These are phyloP conservation scores for Chrysogorgia sp. DNA, from an alignment of 92 coral and sea anemone species.

Conservation along the genomic window DNA sequence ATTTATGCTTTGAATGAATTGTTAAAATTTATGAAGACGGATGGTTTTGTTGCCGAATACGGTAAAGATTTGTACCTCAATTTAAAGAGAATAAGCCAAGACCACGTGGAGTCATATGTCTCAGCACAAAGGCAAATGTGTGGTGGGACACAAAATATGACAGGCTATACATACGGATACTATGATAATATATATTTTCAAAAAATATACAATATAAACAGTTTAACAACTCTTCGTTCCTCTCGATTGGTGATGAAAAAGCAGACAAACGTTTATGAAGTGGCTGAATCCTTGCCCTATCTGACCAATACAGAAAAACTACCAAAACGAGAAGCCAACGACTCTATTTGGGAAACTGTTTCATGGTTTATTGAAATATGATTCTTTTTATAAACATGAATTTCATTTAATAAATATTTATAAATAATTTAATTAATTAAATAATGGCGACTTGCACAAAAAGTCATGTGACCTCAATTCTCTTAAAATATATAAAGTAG, in stretches of 20 bases:
- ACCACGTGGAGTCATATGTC: slow-evolving; percentile 62
- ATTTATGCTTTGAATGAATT: slow-evolving; percentile 56
- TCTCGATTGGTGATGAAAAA: slow-evolving; percentile 46
- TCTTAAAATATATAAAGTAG: too few relatives aligned
- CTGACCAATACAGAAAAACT: slow-evolving; percentile 31
- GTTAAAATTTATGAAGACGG: slow-evolving; percentile 24
- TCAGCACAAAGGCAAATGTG: slow-evolving; percentile 61
- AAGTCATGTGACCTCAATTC: too few relatives aligned
- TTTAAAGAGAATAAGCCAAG: slow-evolving; percentile 58
- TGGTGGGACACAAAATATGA: slow-evolving; percentile 66
- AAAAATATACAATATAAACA: slow-evolving; percentile 59
- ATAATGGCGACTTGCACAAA: too few relatives aligned
- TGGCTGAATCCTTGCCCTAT: slow-evolving; percentile 33
- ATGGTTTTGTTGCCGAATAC: slow-evolving; percentile 46
- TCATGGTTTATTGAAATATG: too few relatives aligned
- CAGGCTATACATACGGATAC: slow-evolving; percentile 60
- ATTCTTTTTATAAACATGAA: too few relatives aligned
- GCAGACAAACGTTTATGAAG: slow-evolving; percentile 57
- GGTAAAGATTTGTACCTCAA: slow-evolving; percentile 47
- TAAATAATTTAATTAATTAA: too few relatives aligned
- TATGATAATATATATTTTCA: too few relatives aligned
- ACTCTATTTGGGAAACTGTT: too few relatives aligned
- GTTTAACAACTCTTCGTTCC: slow-evolving; percentile 48
- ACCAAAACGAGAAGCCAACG: too few relatives aligned
- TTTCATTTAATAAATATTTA: too few relatives aligned